phyloP scores from a whole-genome alignment of 2,888 invertebrate species.

The Troides oblongomaculatus region DNA sequence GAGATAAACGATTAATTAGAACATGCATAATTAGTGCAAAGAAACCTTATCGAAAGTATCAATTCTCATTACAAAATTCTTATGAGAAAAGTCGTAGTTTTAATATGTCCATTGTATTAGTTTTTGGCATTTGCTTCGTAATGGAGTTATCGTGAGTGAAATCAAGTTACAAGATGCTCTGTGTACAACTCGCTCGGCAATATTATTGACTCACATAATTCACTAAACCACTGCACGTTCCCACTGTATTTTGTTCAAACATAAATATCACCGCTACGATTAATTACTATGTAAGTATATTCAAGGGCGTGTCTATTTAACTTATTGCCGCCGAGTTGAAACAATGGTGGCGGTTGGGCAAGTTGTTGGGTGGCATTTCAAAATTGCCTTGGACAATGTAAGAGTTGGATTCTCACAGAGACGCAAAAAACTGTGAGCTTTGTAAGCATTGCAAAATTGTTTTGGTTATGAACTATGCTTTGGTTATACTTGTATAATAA shows the following conservation, averaged over 20 bases:
- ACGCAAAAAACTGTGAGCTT: slow-evolving; percentile 23
- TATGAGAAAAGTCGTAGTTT: slow-evolving; percentile 19
- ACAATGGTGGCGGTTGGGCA: slow-evolving; percentile 29
- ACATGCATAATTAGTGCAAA: slow-evolving; percentile 1
- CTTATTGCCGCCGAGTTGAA: slow-evolving; percentile 28
- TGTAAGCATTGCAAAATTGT: slow-evolving; percentile 20
- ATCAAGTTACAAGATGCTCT: slow-evolving; percentile 23
- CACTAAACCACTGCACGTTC: slow-evolving; percentile 10
- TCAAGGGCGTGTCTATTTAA: slow-evolving; percentile 31
- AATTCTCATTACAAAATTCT: slow-evolving; percentile 13
- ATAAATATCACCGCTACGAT: slow-evolving; percentile 24
- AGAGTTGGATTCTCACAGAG: slow-evolving; percentile 29
- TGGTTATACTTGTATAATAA: background rate
- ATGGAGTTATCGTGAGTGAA: slow-evolving; percentile 23
- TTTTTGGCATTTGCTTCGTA: slow-evolving; percentile 12
- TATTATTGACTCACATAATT: slow-evolving; percentile 25
- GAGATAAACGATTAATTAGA: background rate
- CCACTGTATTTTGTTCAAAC: slow-evolving; percentile 28
- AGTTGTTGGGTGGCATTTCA: slow-evolving; percentile 28
- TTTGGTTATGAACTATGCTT: slow-evolving; percentile 5
- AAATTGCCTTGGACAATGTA: slow-evolving; percentile 31
- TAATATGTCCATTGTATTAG: slow-evolving; percentile 19
- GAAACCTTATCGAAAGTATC: slow-evolving; percentile 9
- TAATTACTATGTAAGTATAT: slow-evolving; percentile 30
- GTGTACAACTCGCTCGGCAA: slow-evolving; percentile 18